Evolutionary conservation across 2,113 vertebrate genomes (phyloP), one percentile per base, ranked within the genome.

Genomic region (Callaeas wilsoni): DNA sequence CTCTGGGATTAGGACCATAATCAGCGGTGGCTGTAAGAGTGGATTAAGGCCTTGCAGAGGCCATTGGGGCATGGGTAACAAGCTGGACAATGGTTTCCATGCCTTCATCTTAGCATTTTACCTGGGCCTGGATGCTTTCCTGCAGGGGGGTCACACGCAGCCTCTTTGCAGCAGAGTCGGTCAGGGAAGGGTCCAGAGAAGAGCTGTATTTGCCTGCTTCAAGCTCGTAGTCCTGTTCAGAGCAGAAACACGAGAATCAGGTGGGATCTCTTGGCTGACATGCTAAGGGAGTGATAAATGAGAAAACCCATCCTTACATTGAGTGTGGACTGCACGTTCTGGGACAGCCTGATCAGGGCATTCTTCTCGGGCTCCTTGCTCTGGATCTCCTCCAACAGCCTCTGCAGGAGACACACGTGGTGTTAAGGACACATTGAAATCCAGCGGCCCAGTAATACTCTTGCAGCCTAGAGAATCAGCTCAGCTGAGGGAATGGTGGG

Each of bases 41-140:
- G 20, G 44, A 26, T 65, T 70, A 80, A 86, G 27, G 33, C n/a
- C 35, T 80, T 76, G 67, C 35, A 94, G 63, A 59, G 23, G 7
- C 67, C 22, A 53, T 0, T 62, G 29, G 35, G 52, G 9, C 33
- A 67, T 33, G 15, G 37, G 9, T 44, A 53, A 83, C 14, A 30
- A 75, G 44, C 12, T 50, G 39, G 71, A 33, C 3, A 53, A 35
- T 2, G 0, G 8, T 53, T 91, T 63, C 25, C 25, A 35, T 30
- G 39, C 29, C 60, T 78, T 73, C 30, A 39, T 35, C 37, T 59
- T 52, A 56, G 37, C 9, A 13, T 73, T 78, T 96, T 93, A 99
- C 99, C 99, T 99, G 97, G 94, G 98, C 98, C 95, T 98, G 97
- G 95, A 99, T 97, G 92, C 98, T 97, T 25, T 99, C 98, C 77